Base-by-base conservation (phyloP, 2,888 invertebrate genomes). In the Euphydryas editha region DNA sequence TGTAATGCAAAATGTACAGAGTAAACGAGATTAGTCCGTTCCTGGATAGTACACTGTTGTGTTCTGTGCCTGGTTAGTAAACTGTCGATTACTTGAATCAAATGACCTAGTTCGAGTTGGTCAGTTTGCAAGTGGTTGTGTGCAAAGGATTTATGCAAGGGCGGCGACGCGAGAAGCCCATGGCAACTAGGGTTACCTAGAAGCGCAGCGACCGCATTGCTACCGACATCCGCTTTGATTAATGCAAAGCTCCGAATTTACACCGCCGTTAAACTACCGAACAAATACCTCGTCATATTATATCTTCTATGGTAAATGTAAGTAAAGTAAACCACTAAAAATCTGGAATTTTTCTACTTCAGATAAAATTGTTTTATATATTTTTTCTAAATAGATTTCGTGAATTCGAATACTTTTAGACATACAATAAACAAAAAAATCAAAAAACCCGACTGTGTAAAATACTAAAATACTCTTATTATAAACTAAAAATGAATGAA, bases 131-230 rank as follows among this genome's bases (percentile, higher is more conserved):
- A 51, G 49, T 51, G 57, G 67, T 72, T 64, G 70, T 62, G 65
- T 70, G 68, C 66, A 70, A 64, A 67, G 69, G 71, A 69, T 72
- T 72, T 69, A 71, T 69, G 67, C 63, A 64, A 62, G 58, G 67
- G 67, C 54, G 68, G 68, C 66, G 71, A 66, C 69, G 62, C 57
- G 67, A 65, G 56, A 62, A 63, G 68, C 65, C 70, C 65, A 59
- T 59, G 62, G 70, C 57, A 39, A 60, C 62, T 66, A 42, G 20
- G 42, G 58, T 36, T 59, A 61, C 58, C 59, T 62, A 24, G 59
- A 20, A 54, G 62, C 59, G 20, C 49, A 65, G 39, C 24, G 59
- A 61, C 65, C 65, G 55, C 62, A 62, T 55, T 65, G 65, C 59
- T 65, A 24, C 68, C 49, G 62, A 58, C 65, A 55, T 56, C 59